Conservation (phyloP, 1,140 invertebrate genomes). For the Aphis craccivora region DNA sequence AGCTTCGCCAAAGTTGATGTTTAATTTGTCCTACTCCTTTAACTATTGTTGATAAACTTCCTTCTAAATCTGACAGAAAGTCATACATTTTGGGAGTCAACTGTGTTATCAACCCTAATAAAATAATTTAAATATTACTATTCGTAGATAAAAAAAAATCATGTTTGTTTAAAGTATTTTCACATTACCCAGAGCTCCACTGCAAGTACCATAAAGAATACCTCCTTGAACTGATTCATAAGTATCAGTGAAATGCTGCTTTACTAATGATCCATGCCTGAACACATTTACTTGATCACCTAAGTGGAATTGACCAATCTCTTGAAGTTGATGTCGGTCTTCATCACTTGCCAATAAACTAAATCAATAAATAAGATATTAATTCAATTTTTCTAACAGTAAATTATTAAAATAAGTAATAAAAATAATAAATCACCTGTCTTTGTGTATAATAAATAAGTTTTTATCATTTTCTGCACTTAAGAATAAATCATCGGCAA, state of each 20-base stretch:
- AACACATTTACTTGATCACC: conserved; percentile 99
- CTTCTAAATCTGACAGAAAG: conserved; percentile 86
- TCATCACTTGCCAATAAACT: conserved; percentile 96
- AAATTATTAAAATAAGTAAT: neutral
- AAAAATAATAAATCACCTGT: conserved; percentile 73
- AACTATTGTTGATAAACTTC: conserved; percentile 83
- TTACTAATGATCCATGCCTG: conserved; percentile 91
- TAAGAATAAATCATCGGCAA: conserved; percentile 97
- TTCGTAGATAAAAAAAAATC: neutral
- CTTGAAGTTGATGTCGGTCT: conserved; percentile 92
- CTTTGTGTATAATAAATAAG: conserved; percentile 94
- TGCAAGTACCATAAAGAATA: conserved; percentile 88
- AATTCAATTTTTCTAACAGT: neutral
- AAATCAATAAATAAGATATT: conserved; percentile 59
- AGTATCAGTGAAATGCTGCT: conserved; percentile 89
- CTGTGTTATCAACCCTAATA: conserved; percentile 88
- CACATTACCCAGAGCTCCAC: conserved; percentile 83
- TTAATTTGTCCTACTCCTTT: conserved; percentile 96
- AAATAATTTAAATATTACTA: conserved; percentile 25
- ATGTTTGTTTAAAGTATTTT: neutral
- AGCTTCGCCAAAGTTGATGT: conserved; percentile 89
- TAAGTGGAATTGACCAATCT: conserved; percentile 92
- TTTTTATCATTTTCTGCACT: conserved; percentile 95
- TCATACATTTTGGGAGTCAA: conserved; percentile 87
- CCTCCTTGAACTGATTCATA: conserved; percentile 83